These are phyloP conservation scores for Anoplophora glabripennis DNA, from an alignment of 1,140 invertebrate genomes.

Conservation along the genomic window DNA sequence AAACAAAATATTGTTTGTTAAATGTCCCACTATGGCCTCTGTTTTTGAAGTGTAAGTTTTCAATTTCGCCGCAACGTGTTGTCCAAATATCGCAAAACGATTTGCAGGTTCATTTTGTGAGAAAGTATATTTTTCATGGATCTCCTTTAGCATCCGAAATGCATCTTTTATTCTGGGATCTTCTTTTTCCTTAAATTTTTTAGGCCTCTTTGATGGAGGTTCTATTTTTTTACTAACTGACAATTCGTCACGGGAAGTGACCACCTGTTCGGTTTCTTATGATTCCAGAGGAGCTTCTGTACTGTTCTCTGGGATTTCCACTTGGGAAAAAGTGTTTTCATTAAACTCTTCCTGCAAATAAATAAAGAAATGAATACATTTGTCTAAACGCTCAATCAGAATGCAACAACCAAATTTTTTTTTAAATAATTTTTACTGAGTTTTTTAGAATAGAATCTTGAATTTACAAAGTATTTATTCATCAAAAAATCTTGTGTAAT, in stretches of 20 bases:
- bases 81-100: constrained; percentile 2
- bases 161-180: constrained; percentile 14
- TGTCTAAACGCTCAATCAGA: constrained; percentile 8
- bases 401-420: background rate
- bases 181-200: constrained; percentile 8
- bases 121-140: background rate
- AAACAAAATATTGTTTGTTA: constrained; percentile 18
- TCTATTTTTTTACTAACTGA: constrained; percentile 13
- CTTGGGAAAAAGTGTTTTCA: no score
- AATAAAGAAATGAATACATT: background rate
- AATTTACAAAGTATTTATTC: background rate
- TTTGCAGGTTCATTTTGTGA: background rate
- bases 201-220: background rate
- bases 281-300: no score
- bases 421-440: background rate
- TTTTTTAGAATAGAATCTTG: background rate
- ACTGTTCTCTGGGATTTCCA: no score
- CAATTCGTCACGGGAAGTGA: constrained; percentile 6
- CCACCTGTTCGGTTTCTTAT: no score
- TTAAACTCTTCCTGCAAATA: no score
- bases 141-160: constrained; percentile 13
- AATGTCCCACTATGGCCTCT: constrained; percentile 15
- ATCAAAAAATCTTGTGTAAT: background rate
- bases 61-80: constrained; percentile 10
- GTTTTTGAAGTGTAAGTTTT: background rate